phyloP scores from a whole-genome alignment of 2,888 invertebrate species.

The Tipula unca region DNA sequence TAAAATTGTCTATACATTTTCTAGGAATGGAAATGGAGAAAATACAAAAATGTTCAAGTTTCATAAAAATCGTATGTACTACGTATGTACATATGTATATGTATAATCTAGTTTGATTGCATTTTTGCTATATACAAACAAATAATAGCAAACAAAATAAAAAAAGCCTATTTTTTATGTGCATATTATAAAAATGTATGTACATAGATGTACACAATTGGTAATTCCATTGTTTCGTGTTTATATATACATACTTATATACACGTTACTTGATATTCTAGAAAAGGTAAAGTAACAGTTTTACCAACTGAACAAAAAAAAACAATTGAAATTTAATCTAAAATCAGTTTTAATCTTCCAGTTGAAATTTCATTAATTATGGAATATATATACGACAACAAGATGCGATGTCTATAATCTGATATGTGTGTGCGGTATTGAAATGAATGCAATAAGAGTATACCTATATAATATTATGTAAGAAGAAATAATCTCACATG shows the following conservation, averaged over 20 bases:
- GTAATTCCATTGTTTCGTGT: neutral
- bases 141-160: too few species aligned
- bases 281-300: neutral
- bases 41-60: neutral
- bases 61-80: neutral
- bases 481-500: too few species aligned
- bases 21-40: neutral
- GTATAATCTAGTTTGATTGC: too few species aligned
- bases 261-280: neutral
- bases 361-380: neutral
- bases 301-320: neutral
- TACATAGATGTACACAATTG: neutral
- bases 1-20: too few species aligned
- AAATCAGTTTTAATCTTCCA: neutral
- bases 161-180: too few species aligned
- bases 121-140: too few species aligned
- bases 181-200: too few species aligned
- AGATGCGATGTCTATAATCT: neutral
- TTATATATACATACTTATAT: neutral
- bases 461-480: too few species aligned
- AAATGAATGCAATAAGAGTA: neutral
- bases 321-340: neutral
- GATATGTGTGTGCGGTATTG: neutral
- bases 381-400: neutral
- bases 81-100: too few species aligned